Conservation (phyloP, 2,888 invertebrate genomes). For the Leucoma salicis region DNA sequence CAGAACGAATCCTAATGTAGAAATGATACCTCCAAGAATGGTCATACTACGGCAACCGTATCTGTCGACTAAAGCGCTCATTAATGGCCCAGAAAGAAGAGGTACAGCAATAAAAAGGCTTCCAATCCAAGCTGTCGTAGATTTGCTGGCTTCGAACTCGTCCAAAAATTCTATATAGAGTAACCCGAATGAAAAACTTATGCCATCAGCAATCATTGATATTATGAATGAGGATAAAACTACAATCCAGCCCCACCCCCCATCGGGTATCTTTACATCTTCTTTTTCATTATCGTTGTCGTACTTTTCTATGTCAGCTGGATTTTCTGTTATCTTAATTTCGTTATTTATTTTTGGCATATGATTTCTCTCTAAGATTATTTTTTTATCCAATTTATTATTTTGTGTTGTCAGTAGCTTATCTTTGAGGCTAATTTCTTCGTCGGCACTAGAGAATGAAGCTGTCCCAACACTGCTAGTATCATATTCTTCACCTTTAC, state of each 20-base stretch:
- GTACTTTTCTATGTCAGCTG: slow-evolving; percentile 30
- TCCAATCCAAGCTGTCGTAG: slow-evolving; percentile 94
- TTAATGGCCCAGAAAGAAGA: slow-evolving; percentile 90
- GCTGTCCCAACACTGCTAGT: slow-evolving; percentile 52
- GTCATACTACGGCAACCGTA: slow-evolving; percentile 92
- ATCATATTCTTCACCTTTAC: slow-evolving; percentile 68
- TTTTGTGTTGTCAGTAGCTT: slow-evolving; percentile 36
- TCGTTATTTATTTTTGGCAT: slow-evolving; percentile 26
- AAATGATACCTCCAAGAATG: slow-evolving; percentile 87
- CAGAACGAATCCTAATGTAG: slow-evolving; percentile 88
- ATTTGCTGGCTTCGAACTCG: slow-evolving; percentile 90
- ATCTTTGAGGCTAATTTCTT: slow-evolving; percentile 55
- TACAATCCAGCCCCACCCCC: slow-evolving; percentile 95
- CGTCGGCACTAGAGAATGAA: slow-evolving; percentile 68
- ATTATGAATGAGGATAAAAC: slow-evolving; percentile 92
- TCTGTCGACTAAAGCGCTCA: slow-evolving; percentile 92
- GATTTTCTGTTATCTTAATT: slow-evolving; percentile 45
- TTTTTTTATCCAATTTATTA: slow-evolving; percentile 34
- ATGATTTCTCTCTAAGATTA: slow-evolving; percentile 23
- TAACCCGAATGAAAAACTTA: slow-evolving; percentile 96
- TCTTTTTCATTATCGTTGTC: slow-evolving; percentile 29
- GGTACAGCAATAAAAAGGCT: slow-evolving; percentile 95
- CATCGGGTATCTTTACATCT: slow-evolving; percentile 86
- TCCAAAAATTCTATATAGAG: slow-evolving; percentile 91
- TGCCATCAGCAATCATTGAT: slow-evolving; percentile 95